phyloP scores from a whole-genome alignment of 1,140 invertebrate species.

The Sogatella furcifera region DNA sequence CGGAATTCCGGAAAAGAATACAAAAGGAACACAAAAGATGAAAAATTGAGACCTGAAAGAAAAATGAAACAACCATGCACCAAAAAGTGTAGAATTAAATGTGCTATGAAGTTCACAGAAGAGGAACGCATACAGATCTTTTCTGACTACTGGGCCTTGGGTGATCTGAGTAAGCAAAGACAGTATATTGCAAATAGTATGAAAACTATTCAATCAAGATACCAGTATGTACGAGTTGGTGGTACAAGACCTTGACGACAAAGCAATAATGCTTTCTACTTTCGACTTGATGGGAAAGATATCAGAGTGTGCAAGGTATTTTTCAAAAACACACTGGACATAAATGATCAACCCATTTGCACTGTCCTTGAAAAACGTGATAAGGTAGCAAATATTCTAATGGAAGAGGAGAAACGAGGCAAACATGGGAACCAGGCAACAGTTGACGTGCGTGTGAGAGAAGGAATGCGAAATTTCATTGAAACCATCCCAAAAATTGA shows the following conservation, averaged over 20 bases:
- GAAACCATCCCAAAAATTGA: constrained; percentile 5
- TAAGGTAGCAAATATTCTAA: constrained; percentile 1
- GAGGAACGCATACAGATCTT: neutral
- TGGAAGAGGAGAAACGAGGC: neutral
- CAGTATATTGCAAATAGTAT: neutral
- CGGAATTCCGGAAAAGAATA: neutral
- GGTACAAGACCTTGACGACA: neutral
- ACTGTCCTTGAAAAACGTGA: constrained; percentile 9
- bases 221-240: neutral
- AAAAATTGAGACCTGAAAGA: neutral
- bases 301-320: constrained; percentile 14
- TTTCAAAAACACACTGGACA: constrained; percentile 18
- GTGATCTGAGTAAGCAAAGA: neutral
- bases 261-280: neutral
- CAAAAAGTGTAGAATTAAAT: neutral
- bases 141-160: neutral
- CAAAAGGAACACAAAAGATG: neutral
- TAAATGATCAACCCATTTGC: constrained; percentile 14
- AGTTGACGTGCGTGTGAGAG: constrained; percentile 3
- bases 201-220: neutral
- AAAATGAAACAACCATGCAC: neutral
- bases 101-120: neutral
- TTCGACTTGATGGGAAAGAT: no score
- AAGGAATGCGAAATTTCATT: constrained; percentile 5
- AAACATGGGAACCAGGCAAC: constrained; percentile 5